Base-by-base conservation (phyloP, 2,888 invertebrate genomes). In the Callyntrura guangdongensis region DNA sequence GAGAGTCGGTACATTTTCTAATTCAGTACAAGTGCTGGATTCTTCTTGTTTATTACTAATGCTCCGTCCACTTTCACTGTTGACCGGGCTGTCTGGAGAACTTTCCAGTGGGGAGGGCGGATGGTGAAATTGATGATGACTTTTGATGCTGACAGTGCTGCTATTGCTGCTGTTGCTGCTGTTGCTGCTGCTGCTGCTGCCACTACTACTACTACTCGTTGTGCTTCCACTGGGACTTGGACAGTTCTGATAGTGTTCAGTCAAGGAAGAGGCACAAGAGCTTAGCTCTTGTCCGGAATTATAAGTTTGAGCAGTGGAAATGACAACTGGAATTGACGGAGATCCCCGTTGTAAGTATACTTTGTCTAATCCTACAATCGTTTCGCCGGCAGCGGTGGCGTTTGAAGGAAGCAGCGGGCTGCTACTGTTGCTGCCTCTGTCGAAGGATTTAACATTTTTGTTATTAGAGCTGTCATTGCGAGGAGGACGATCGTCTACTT, bases 211-310 rank as follows among this genome's bases (percentile, higher is more conserved):
- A 27, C 81, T 47, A 27, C 87, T 87, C 0, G 27, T 81, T 25
- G 90, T 90, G 64, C 90, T 90, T 90, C 90, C 90, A 86, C 86
- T 90, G 90, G 90, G 90, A 90, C 90, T 90, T 61, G 90, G 89
- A 67, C 85, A 90, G 86, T 64, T 90, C 61, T 72, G 86, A 53
- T 69, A 90, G 72, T 69, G 47, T 3, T 81, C 69, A 72, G 83
- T 11, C 0, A 36, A 20, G 45, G 84, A 77, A 64, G 77, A 77
- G 11, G 77, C n/a, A 27, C 20, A 67, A 36, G 77, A 36, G 83
- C 77, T 84, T 77, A 84, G 89, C n/a, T 79, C 84, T 74, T 89
- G 85, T 90, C 90, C 90, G 53, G 61, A 47, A 49, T 67, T 59
- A 64, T 86, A 86, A 59, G 72, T 59, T 27, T 64, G 81, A 64